Evolutionary conservation across 2,113 vertebrate species (phyloP), one percentile per base, ranked within the genome.

Genomic region (Catagonus wagneri): DNA sequence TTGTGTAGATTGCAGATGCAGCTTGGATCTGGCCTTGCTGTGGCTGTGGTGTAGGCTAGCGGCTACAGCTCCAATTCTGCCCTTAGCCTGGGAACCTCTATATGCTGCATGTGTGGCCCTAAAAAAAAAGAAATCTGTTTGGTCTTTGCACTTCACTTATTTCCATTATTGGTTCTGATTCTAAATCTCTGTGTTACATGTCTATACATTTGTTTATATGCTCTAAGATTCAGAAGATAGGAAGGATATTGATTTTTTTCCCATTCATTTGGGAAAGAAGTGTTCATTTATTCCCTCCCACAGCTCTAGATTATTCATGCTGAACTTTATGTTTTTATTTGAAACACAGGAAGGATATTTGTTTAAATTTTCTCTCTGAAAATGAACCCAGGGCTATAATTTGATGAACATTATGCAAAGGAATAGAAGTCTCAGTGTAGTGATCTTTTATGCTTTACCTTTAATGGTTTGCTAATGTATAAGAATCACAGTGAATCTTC

Each of bases 191-290:
- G 44, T 74, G 44, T 83, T 93, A 89, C 23, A 54, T 87, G 91
- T 85, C 25, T 76, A 19, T 80, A 79, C 75, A 56, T 63, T 88
- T 90, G 32, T 85, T 95, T 87, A 50, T 75, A n/a, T 72, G 16
- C 6, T 95, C 63, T 95, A 93, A 81, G n/a, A 85, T 90, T 86
- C 88, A 52, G 36, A 92, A 76, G 54, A 65, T 65, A 84, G 50
- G 25, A 95, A 90, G 61, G 65, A 25, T 71, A 83, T n/a, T 58
- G 71, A 32, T 74, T 92, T 78, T 81, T 76, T 76, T 81, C 44
- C 7, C 50, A 87, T 58, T 94, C 22, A 76, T 87, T 76, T 87
- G 65, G 61, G n/a, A 72, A 69, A 94, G 52, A 90, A 27, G 13
- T 86, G 12, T 69, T 34, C 39, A 25, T 90, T 79, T 93, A 50